Percentiles rank a stretch among this genome's conserved stretches.
Conservation (phyloP, 2,113 vertebrate species). For the Rostratula benghalensis region DNA sequence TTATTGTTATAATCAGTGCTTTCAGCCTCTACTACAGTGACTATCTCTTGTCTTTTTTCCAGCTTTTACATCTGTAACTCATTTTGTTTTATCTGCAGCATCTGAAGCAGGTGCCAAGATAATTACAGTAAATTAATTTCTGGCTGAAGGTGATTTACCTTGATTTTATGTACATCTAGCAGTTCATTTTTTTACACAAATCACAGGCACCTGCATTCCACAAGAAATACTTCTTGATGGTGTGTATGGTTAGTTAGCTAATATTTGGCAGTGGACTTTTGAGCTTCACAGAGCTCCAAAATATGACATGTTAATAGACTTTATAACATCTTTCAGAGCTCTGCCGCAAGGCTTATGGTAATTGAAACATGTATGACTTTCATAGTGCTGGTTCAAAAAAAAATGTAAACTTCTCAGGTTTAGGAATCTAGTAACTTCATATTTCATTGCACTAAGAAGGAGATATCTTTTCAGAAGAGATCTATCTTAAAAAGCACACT, state of each 20-base stretch:
- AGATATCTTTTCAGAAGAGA: not conserved
- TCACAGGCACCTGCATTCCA: not conserved
- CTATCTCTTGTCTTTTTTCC: not conserved
- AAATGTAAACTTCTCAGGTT: not conserved
- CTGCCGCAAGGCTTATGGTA: not conserved
- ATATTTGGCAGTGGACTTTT: not conserved
- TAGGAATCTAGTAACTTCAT: not conserved
- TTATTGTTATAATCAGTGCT: not conserved
- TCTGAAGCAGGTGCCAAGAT: constrained; percentile 2
- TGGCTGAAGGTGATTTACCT: not conserved
- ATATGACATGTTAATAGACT: not conserved
- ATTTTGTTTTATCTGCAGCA: not conserved
- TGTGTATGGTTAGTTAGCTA: not conserved
- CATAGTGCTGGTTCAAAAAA: not conserved
- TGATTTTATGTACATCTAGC: not conserved
- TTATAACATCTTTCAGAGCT: not conserved
- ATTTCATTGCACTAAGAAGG: not conserved
- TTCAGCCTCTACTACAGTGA: not conserved
- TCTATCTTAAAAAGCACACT: not conserved
- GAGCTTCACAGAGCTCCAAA: not conserved
- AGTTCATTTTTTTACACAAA: not conserved
- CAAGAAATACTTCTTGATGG: not conserved
- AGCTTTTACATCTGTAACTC: not conserved
- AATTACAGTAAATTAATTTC: constrained; percentile 22
- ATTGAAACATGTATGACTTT: not conserved